Evolutionary conservation across 2,888 invertebrate genomes (phyloP), one percentile per base, ranked within the genome.

Genomic region (Masnerella sp.): DNA sequence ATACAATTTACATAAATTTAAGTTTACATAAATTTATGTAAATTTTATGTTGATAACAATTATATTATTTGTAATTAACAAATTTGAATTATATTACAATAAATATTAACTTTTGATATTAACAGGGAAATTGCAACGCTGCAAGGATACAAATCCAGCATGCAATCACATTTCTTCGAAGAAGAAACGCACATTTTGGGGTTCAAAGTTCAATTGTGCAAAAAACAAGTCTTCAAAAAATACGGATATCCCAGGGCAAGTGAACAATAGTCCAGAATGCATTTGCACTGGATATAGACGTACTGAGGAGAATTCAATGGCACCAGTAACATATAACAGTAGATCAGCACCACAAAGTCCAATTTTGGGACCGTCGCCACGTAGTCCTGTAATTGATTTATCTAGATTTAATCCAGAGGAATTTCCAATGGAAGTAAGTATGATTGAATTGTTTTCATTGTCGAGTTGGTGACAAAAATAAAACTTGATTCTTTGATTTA

Each of bases 271-370:
- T 20, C 89, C 88, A 0, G 89, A 90, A 20, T 93, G 92, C 84
- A 90, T 92, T 11, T 92, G 92, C 82, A 92, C 92, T 0, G 91
- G 92, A 2, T 92, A 92, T 84, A 83, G 91, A n/a, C 88, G 91
- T 74, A 90, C 89, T 1, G 89, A 89, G 54, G 90, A 90, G 51
- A 88, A 88, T 77, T 87, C 88, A 30, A 83, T 88, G 14, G 86
- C 88, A 45, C 67, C 72, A 2, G 43, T 43, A n/a, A 15, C 56
- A 1, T 88, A 88, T 72, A 87, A 88, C 68, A 85, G 83, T 62
- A 79, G 80, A 62, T 85, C 85, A 7, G 83, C 84, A 40, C 85
- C 87, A 11, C 85, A 87, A 54, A 87, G 87, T 78, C 87, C 87
- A 14, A 74, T 85, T 45, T 80, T 87, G 7, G 85, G 86, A 61